These are phyloP conservation scores for Alcis repandata DNA, from an alignment of 2,888 invertebrate genomes.

Conservation along the genomic window DNA sequence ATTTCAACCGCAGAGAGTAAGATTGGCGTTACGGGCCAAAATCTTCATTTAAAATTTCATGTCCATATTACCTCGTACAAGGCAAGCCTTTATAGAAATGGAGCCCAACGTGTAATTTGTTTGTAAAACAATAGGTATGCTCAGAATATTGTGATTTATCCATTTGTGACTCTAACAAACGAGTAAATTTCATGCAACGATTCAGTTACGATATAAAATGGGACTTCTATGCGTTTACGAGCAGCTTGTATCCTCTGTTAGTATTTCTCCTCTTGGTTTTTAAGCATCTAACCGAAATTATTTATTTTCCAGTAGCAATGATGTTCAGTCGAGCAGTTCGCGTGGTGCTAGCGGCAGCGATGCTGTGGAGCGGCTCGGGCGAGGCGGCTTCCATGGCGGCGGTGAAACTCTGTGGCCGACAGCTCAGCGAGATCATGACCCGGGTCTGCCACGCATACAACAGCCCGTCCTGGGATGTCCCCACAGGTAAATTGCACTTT, in stretches of 20 bases:
- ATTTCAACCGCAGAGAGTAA: neutral
- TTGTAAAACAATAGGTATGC: neutral
- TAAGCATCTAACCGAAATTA: neutral
- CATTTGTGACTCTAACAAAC: neutral
- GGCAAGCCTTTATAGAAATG: neutral
- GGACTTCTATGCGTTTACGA: no score
- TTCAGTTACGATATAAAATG: no score
- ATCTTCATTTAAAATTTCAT: no score
- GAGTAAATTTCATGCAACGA: neutral
- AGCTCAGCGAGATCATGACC: constrained; percentile 78
- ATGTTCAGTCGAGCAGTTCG: constrained; percentile 69
- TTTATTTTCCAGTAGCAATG: constrained; percentile 47
- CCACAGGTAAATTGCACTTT: constrained; percentile 63
- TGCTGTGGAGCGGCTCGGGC: constrained; percentile 63
- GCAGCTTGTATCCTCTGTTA: neutral
- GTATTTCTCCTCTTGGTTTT: neutral
- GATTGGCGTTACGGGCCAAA: no score
- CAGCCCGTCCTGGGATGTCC: constrained; percentile 79
- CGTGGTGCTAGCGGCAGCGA: constrained; percentile 65
- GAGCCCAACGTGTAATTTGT: neutral
- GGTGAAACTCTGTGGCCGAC: constrained; percentile 77
- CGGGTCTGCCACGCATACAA: constrained; percentile 79
- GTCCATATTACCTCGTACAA: no score
- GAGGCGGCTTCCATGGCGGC: constrained; percentile 66
- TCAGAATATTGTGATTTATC: neutral